phyloP scores from a whole-genome alignment of 2,113 vertebrate genomes.

The Oryzias curvinotus region DNA sequence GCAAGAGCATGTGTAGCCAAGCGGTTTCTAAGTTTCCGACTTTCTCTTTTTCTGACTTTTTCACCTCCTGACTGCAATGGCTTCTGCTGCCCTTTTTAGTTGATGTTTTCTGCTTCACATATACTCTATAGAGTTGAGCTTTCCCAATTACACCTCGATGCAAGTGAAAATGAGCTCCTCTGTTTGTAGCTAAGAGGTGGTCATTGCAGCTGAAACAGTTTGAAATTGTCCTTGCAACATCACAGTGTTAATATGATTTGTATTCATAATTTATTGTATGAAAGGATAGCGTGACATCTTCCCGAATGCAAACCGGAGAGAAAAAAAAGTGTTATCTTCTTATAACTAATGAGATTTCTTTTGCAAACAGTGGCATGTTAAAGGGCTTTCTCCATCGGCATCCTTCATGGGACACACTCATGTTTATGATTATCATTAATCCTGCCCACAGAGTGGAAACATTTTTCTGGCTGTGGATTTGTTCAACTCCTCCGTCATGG shows the following conservation, averaged over 20 bases:
- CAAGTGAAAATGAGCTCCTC: too few relatives aligned
- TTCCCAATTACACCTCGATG: slow-evolving; percentile 18
- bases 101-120: neutral
- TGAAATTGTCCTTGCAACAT: slow-evolving; percentile 55
- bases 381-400: slow-evolving; percentile 56
- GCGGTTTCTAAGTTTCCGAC: slow-evolving; percentile 13
- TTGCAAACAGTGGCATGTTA: slow-evolving; percentile 56
- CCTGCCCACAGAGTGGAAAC: slow-evolving; percentile 45
- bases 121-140: neutral
- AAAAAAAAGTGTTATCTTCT: slow-evolving; percentile 48
- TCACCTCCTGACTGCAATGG: neutral
- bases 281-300: slow-evolving; percentile 51
- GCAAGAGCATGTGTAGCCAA: slow-evolving; percentile 24
- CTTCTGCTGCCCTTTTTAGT: slow-evolving; percentile 9
- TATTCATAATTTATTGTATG: slow-evolving; percentile 37
- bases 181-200: too few relatives aligned
- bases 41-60: slow-evolving; percentile 9
- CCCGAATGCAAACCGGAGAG: slow-evolving; percentile 45
- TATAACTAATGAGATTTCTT: slow-evolving; percentile 64
- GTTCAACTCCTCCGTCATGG: slow-evolving; percentile 26
- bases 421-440: slow-evolving; percentile 61
- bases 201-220: too few relatives aligned
- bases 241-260: slow-evolving; percentile 62
- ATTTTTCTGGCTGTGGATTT: slow-evolving; percentile 22
- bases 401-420: slow-evolving; percentile 58